Percentiles rank a stretch among this genome's conserved stretches.
phyloP scores from a whole-genome alignment of 2,797 vertebrate species.

The Enteromius unitaeniatus region DNA sequence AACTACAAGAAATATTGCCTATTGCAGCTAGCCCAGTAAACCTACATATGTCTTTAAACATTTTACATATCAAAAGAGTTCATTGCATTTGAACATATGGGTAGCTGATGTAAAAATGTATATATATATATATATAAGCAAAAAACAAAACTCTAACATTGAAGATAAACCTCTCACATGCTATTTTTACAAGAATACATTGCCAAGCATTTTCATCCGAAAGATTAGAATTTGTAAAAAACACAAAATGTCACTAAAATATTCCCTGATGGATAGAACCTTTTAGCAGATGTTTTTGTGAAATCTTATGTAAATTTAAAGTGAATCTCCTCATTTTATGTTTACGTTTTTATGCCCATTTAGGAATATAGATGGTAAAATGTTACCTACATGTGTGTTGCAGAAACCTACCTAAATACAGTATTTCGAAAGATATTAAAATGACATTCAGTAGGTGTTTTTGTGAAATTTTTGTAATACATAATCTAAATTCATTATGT shows the following conservation, averaged over 20 bases:
- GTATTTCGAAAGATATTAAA: neutral
- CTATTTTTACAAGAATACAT: neutral
- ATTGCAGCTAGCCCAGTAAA: neutral
- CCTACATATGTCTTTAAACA: neutral
- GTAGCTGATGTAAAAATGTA: no score
- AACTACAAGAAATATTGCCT: neutral
- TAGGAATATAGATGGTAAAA: neutral
- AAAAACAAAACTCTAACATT: no score
- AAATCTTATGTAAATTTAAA: neutral
- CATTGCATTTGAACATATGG: neutral
- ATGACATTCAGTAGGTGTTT: no score
- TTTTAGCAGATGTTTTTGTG: neutral
- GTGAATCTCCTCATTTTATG: neutral
- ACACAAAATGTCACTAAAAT: neutral
- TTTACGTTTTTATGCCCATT: neutral
- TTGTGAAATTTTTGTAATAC: neutral
- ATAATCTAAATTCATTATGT: neutral
- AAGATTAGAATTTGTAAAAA: neutral
- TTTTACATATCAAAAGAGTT: neutral
- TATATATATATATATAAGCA: no score
- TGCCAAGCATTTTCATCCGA: neutral
- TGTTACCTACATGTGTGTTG: neutral
- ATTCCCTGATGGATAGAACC: neutral
- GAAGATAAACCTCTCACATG: no score
- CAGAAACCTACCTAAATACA: neutral